Evolutionary conservation across 2,797 vertebrate genomes (phyloP).

Genomic region (Chromobotia macracanthus): DNA sequence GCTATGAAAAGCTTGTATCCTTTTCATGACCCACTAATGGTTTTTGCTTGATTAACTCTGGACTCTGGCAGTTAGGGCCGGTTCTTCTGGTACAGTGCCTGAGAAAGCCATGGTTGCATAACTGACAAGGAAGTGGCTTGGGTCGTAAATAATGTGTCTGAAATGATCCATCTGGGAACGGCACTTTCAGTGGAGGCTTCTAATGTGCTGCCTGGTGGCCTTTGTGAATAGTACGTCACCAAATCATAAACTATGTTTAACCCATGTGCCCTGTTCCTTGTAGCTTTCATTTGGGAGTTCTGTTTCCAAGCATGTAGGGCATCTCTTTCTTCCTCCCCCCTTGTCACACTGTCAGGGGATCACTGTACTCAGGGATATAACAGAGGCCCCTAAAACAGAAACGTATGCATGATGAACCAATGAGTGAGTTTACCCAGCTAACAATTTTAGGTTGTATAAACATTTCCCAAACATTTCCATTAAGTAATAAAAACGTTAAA

Average conservation of each 20-base stretch:
- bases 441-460: too few relatives aligned
- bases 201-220: conserved; percentile 75
- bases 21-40: conserved; percentile 70
- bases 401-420: too few relatives aligned
- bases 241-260: conserved; percentile 77
- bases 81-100: conserved; percentile 16
- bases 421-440: too few relatives aligned
- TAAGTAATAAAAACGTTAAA: too few relatives aligned
- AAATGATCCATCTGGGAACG: conserved; percentile 75
- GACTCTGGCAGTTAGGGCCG: background rate
- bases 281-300: conserved; percentile 68
- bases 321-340: background rate
- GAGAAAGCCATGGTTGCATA: conserved; percentile 63
- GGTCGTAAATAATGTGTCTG: conserved; percentile 72
- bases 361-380: too few relatives aligned
- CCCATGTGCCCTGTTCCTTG: conserved; percentile 74
- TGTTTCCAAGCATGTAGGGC: conserved; percentile 23
- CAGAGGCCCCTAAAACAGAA: too few relatives aligned
- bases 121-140: conserved; percentile 68
- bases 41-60: conserved; percentile 74
- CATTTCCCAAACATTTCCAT: too few relatives aligned
- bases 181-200: conserved; percentile 70
- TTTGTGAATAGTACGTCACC: conserved; percentile 75
- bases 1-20: conserved; percentile 64
- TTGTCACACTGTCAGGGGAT: too few relatives aligned